Base-by-base conservation (phyloP, 1,140 invertebrate genomes). In the Asbolus verrucosus region DNA sequence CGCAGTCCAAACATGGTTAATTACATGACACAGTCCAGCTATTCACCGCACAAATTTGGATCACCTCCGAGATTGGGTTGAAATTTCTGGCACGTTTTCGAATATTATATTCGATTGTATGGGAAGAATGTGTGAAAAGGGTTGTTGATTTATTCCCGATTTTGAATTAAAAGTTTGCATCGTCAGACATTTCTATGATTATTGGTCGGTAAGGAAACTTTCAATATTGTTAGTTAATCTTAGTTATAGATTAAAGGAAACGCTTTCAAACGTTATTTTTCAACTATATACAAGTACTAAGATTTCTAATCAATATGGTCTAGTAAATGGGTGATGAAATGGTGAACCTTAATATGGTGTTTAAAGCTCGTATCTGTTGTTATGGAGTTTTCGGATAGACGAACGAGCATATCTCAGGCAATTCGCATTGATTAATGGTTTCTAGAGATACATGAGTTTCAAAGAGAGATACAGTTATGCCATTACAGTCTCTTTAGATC, bases 341-440 rank as follows among this genome's bases (percentile, higher is more conserved):
- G 39, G 39, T 18, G 39, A 43, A 43, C 39, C 13, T 43, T 43
- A 43, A 43, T 61, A 61, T 31, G 54, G 31, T 61, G 54, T 61
- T 61, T 61, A 61, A 31, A 30, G 54, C 24, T 59, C n/a, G 54
- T 61, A 61, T 61, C 54, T 61, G 54, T 61, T 61, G 31, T 61
- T 33, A 61, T 61, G 14, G 54, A 61, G 54, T n/a, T 4, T 33
- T 61, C 18, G 54, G 31, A 33, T 31, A 61, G 31, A 61, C 54
- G 54, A 61, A 30, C 54, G 54, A 61, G 14, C 54, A 30, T 61
- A 61, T 61, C 54, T 31, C 14, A 31, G 27, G 15, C 38, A 36
- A 63, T 39, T 38, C 18, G 60, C 60, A 16, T 39, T 63, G 60
- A 38, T 63, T 63, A 63, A 63, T 63, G 60, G 33, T 63, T 63